Percentiles rank a stretch among this genome's conserved stretches.
Conservation (phyloP, 2,113 vertebrate species). For the Apaloderma vittatum region DNA sequence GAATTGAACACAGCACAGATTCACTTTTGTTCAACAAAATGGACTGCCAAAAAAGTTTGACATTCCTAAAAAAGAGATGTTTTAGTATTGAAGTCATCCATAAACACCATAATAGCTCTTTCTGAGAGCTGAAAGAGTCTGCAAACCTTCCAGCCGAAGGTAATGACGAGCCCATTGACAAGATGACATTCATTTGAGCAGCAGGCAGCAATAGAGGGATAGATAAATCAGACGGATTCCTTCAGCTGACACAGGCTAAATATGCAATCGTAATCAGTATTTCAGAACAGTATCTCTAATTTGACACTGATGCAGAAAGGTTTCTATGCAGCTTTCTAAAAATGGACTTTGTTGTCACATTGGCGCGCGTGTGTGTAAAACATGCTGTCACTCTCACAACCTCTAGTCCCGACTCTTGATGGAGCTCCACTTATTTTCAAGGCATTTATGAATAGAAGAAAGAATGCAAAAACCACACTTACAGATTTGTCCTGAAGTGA, state of each 20-base stretch:
- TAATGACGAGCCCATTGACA: constrained; percentile 68
- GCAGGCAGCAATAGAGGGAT: constrained; percentile 47
- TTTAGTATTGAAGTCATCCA: constrained; percentile 44
- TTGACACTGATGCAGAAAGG: constrained; percentile 51
- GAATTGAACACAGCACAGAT: not conserved
- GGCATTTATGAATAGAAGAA: constrained; percentile 41
- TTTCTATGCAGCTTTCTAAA: constrained; percentile 32
- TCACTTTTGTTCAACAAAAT: constrained; percentile 50
- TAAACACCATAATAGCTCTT: constrained; percentile 39
- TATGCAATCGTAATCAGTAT: constrained; percentile 67
- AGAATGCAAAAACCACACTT: not conserved
- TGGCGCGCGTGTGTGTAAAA: constrained; percentile 38
- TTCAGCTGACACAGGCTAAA: constrained; percentile 62
- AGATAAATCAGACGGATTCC: constrained; percentile 66
- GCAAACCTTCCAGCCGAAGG: constrained; percentile 55
- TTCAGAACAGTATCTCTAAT: constrained; percentile 47
- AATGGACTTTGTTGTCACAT: constrained; percentile 46
- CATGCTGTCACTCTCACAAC: constrained; percentile 59
- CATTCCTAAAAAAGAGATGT: constrained; percentile 6
- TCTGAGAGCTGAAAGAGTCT: constrained; percentile 52
- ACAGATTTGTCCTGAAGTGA: constrained; percentile 62
- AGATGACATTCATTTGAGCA: constrained; percentile 62
- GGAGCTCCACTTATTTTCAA: constrained; percentile 60
- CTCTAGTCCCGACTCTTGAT: constrained; percentile 53
- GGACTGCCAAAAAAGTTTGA: constrained; percentile 34